Evolutionary conservation across 2,797 vertebrate species (phyloP), one percentile per base, ranked within the genome.

Genomic region (Sternotherus odoratus): DNA sequence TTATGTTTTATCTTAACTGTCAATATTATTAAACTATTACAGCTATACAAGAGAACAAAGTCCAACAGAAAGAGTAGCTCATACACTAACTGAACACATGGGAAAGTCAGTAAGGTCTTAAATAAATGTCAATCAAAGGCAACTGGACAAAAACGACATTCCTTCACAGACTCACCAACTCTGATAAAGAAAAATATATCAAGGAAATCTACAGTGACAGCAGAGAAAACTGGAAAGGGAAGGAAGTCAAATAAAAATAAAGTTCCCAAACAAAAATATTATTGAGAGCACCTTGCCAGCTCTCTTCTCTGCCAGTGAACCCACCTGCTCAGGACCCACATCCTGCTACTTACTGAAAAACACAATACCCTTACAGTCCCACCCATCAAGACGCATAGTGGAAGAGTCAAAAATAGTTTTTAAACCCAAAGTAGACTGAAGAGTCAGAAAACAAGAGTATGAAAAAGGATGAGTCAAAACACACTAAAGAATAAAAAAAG

Each of bases 391-490:
- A 87, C 53, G 95, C 43, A 63, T 21, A 77, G 21, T 84, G 53
- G n/a, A 94, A 95, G 79, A 96, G 63, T 95, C 51, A 97, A 96
- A 96, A 87, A 95, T 49, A 95, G 49, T 36, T 95, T 95, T 96
- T 95, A 60, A n/a, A 92, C 83, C 77, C 90, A 86, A 95, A 91
- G 48, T 92, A 91, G 12, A 16, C 87, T 53, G 9, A 84, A 96
- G 72, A 85, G 26, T 96, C 84, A 92, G 90, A 89, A 97, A 97
- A 94, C 0, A 19, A 69, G 79, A 95, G 80, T 85, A 82, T 88
- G 78, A 96, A 83, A 95, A 96, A 46, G 93, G 83, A 91, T 93
- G 95, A 96, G 87, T 97, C 95, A 97, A 95, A 97, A 92, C 80
- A 94, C 2, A 92, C 86, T 83, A 43, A 57, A 81, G 46, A 26